Percentiles rank a stretch among this genome's conserved stretches.
Evolutionary conservation across 53 echinoderm and acorn worm genomes (phyloP).

Genomic region (Apostichopus leukothele): DNA sequence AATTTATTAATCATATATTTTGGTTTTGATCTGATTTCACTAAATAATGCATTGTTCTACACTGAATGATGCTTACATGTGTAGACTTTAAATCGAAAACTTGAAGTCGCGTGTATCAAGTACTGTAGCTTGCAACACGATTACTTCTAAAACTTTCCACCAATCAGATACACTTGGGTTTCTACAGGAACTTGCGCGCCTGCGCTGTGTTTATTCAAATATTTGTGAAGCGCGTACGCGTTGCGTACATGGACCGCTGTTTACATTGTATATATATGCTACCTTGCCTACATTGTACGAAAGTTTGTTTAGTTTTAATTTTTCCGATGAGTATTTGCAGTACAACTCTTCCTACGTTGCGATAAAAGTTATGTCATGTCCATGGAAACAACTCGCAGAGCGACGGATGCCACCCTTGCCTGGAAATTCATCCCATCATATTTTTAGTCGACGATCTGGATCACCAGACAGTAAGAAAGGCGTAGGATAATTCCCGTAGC

Average conservation of each 20-base stretch:
- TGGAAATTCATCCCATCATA: conserved; percentile 76
- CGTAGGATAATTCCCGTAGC: background rate
- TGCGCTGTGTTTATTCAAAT: background rate
- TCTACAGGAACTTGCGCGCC: background rate
- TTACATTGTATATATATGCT: too few relatives aligned
- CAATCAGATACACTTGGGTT: background rate
- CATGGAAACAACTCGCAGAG: conserved; percentile 89
- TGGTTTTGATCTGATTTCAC: too few relatives aligned
- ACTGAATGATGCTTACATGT: too few relatives aligned
- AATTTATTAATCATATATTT: too few relatives aligned
- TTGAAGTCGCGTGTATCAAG: too few relatives aligned
- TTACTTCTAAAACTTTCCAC: background rate
- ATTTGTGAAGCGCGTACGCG: background rate
- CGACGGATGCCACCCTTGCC: conserved; percentile 88
- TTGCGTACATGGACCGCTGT: background rate
- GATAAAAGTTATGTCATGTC: conserved; percentile 74
- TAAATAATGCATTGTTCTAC: too few relatives aligned
- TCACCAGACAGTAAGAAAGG: conserved; percentile 36
- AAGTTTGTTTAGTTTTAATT: too few relatives aligned
- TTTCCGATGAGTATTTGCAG: too few relatives aligned
- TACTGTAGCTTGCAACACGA: background rate
- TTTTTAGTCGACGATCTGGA: conserved; percentile 50
- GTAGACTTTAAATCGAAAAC: too few relatives aligned
- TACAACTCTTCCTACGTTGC: background rate
- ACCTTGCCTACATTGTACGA: too few relatives aligned